phyloP scores from a whole-genome alignment of 1,140 invertebrate genomes.

The Thaumatotibia leucotreta region DNA sequence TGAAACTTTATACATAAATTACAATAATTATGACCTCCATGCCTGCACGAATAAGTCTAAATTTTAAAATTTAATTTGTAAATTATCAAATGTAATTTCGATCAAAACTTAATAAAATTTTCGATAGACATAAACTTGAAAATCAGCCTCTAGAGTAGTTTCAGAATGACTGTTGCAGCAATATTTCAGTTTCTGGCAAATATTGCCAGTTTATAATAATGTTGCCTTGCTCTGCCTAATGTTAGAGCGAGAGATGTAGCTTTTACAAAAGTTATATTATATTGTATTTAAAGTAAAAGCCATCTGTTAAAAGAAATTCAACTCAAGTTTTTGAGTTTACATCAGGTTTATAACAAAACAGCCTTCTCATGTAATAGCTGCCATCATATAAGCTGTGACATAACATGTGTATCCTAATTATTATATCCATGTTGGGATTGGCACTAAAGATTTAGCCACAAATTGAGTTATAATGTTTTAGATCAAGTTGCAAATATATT shows the following conservation, averaged over 20 bases:
- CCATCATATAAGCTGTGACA: too few relatives aligned
- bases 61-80: too few relatives aligned
- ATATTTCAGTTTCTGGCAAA: neutral
- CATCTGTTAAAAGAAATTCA: neutral
- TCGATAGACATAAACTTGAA: neutral
- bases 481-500: too few relatives aligned
- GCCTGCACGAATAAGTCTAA: too few relatives aligned
- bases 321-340: too few relatives aligned
- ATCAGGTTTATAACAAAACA: too few relatives aligned
- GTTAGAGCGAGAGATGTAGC: neutral
- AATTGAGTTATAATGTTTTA: too few relatives aligned
- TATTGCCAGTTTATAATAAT: neutral
- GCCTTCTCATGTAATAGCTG: too few relatives aligned
- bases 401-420: too few relatives aligned
- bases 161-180: neutral
- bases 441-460: too few relatives aligned
- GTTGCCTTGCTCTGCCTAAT: neutral
- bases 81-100: neutral
- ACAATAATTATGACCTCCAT: too few relatives aligned
- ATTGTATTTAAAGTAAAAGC: neutral
- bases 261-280: slow-evolving; percentile 1
- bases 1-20: slow-evolving; percentile 16
- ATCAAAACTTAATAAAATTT: neutral
- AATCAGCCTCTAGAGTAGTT: neutral
- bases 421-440: too few relatives aligned